Percentiles rank a stretch among this genome's conserved stretches.
Evolutionary conservation across 2,888 invertebrate genomes (phyloP).

Genomic region (Linnaemya tessellans): DNA sequence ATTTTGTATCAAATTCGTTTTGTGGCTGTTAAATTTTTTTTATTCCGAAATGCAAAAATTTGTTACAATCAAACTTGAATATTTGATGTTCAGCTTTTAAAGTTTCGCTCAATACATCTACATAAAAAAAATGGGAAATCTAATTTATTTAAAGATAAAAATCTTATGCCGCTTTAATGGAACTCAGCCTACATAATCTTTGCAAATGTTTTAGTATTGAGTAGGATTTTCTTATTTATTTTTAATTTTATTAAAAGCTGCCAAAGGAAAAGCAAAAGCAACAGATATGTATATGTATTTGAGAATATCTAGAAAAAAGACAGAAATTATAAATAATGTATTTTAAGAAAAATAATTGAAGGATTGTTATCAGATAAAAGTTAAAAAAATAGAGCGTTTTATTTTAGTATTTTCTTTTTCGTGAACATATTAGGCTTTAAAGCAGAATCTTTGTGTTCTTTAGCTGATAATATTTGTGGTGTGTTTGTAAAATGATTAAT

Average conservation of each 20-base stretch:
- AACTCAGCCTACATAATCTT: constrained; percentile 65
- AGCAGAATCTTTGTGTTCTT: not conserved
- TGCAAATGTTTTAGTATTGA: constrained; percentile 64
- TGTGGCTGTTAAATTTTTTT: constrained; percentile 46
- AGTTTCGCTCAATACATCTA: constrained; percentile 10
- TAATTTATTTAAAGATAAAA: constrained; percentile 69
- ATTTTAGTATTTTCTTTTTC: not conserved
- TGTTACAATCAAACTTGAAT: constrained; percentile 37
- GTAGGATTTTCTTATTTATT: constrained; percentile 70
- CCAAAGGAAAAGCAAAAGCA: constrained; percentile 50
- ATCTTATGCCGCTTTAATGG: constrained; percentile 57
- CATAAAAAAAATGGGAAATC: constrained; percentile 48
- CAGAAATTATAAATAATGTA: constrained; percentile 22
- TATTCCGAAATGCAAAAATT: constrained; percentile 13
- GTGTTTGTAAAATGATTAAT: not conserved
- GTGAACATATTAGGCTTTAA: not conserved
- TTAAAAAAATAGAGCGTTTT: constrained; percentile 20
- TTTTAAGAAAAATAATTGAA: constrained; percentile 47
- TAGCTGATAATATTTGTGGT: not conserved
- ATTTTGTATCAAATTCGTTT: constrained; percentile 43
- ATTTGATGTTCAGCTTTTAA: constrained; percentile 33
- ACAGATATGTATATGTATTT: constrained; percentile 64
- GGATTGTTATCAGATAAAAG: constrained; percentile 49
- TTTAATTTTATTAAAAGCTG: constrained; percentile 72
- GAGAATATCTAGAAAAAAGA: constrained; percentile 32